A percentile compares a stretch with the other conserved stretches of the same genome.
phyloP scores from a whole-genome alignment of 1,140 invertebrate genomes.

The Drosophila sp. region DNA sequence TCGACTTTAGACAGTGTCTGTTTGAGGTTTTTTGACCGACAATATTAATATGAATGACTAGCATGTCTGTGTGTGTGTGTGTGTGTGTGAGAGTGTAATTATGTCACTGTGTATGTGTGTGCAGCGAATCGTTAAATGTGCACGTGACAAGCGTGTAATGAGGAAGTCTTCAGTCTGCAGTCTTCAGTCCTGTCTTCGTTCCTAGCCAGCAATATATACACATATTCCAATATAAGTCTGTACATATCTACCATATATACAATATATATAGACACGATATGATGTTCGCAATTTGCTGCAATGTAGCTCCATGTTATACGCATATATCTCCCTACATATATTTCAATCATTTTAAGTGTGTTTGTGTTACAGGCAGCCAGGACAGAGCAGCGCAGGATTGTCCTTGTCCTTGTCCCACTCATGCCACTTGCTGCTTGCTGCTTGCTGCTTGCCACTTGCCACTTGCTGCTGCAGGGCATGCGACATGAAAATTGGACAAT shows the following conservation, averaged over 20 bases:
- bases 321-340: conserved; percentile 73
- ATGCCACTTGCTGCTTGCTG: conserved; percentile 8
- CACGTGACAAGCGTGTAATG: conserved; percentile 80
- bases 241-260: conserved; percentile 1
- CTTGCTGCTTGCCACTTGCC: conserved; percentile 7
- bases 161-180: conserved; percentile 76
- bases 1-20: neutral
- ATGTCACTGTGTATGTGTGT: conserved; percentile 49
- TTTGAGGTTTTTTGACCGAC: conserved; percentile 46
- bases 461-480: conserved; percentile 31
- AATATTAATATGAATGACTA: conserved; percentile 79
- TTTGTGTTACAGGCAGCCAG: conserved; percentile 73
- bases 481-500: conserved; percentile 76
- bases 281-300: conserved; percentile 31
- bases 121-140: conserved; percentile 77
- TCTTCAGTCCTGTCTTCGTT: conserved; percentile 50
- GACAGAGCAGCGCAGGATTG: conserved; percentile 54
- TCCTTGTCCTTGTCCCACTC: conserved; percentile 11
- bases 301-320: conserved; percentile 69
- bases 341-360: conserved; percentile 81
- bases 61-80: conserved; percentile 36
- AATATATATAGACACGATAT: conserved; percentile 13
- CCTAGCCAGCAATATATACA: conserved; percentile 30
- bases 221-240: neutral
- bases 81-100: conserved; percentile 43